A percentile compares a stretch with the other conserved stretches of the same genome.
Conservation (phyloP, 2,888 invertebrate genomes). For the Melikaiella ostensackeni region DNA sequence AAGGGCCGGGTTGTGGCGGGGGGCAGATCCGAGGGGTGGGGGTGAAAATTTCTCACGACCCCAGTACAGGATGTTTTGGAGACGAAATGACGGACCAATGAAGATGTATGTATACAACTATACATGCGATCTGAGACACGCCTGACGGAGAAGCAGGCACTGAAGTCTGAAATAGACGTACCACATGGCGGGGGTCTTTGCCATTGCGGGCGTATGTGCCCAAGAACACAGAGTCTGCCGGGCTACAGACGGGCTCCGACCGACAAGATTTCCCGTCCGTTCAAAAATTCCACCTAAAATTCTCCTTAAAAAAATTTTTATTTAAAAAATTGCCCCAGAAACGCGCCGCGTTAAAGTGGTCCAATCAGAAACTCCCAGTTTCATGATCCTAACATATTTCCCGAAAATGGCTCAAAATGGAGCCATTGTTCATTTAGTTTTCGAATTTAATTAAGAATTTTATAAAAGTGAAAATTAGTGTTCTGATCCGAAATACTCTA, state of each 20-base stretch:
- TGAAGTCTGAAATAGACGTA: constrained; percentile 75
- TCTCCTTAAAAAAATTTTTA: neutral
- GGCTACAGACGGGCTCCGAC: constrained; percentile 43
- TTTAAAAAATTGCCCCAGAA: neutral
- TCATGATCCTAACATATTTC: neutral
- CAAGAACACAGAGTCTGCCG: constrained; percentile 54
- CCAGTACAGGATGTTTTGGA: constrained; percentile 44
- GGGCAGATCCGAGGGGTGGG: neutral
- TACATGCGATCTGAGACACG: constrained; percentile 47
- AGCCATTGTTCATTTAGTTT: neutral
- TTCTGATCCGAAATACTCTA: neutral
- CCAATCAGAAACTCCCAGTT: constrained; percentile 8
- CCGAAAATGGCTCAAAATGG: neutral
- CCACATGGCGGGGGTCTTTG: constrained; percentile 74
- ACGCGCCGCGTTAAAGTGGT: neutral
- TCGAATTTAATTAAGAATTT: neutral
- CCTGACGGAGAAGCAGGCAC: constrained; percentile 59
- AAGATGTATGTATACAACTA: neutral
- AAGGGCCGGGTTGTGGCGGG: too few species aligned
- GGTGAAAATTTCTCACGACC: neutral
- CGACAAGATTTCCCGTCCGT: neutral
- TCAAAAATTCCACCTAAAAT: constrained; percentile 37
- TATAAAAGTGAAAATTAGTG: neutral
- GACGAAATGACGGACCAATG: constrained; percentile 6
- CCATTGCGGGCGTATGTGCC: constrained; percentile 61